Evolutionary conservation across 1,140 invertebrate genomes (phyloP), one percentile per base, ranked within the genome.

Genomic region (Pseudomyrmex flavicornis): DNA sequence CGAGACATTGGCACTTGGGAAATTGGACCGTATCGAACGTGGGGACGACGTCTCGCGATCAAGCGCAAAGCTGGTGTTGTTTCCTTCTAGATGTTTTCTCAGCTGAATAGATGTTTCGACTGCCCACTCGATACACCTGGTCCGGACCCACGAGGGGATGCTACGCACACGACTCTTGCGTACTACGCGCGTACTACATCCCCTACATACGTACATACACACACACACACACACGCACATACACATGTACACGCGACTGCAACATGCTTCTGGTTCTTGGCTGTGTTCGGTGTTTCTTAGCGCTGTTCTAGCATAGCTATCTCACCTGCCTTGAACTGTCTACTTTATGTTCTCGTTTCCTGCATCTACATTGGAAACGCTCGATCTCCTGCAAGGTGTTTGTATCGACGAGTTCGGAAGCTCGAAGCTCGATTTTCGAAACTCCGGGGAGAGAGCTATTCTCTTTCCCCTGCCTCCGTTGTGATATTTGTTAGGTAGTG

Each of bases 221-320:
- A 54, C 9, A 59, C 26, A 62, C 20, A 48, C 17, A 17, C 17
- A 17, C n/a, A n/a, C n/a, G n/a, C 4, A 52, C 1, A 56, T 22
- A 54, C 48, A 0, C 46, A 74, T 4, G 13, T 9, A 58, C 26
- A 74, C 44, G 65, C 54, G 56, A 84, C 15, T 68, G 74, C 73
- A 86, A 90, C 83, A 65, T 22, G 90, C 89, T 91, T 91, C 83
- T 82, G 76, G 75, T 87, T 86, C 59, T 82, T 92, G 91, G 90
- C 90, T 92, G 90, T 92, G 90, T 87, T 91, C 83, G 88, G 75
- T 91, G 90, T 92, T 86, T 58, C 54, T 88, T 91, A 90, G 89
- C 82, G 85, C 83, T 92, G 82, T 86, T 35, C 65, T 89, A 85
- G 84, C 87, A 85, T 90, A 89, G 85, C 85, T 88, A 84, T 89